Conservation (phyloP, 1,140 invertebrate genomes). For the Drosophila navojoa region DNA sequence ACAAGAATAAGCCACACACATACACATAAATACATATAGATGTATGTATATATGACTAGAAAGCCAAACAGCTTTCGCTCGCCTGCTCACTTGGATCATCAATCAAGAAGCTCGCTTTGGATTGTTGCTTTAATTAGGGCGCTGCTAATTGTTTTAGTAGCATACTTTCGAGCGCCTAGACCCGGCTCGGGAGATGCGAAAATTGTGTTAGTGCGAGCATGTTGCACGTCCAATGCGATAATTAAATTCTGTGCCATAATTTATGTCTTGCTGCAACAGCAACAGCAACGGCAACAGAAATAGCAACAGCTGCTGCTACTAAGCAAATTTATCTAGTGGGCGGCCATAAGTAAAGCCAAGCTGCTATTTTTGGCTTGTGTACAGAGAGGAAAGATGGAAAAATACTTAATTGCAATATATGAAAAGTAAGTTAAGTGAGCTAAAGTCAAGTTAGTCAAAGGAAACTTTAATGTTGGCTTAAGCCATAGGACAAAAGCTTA, state of each 20-base stretch:
- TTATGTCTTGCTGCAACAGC: conserved; percentile 50
- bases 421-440: too few species aligned
- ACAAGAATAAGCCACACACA: conserved; percentile 37
- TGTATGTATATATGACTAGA: background rate
- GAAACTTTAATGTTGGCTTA: too few species aligned
- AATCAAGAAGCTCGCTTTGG: conserved; percentile 61
- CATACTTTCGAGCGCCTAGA: conserved; percentile 59
- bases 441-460: too few species aligned
- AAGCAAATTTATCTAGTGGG: conserved; percentile 45
- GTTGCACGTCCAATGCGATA: conserved; percentile 58
- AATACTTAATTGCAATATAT: too few species aligned
- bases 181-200: conserved; percentile 19
- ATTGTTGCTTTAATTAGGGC: conserved; percentile 77
- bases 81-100: conserved; percentile 63
- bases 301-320: conserved; percentile 18
- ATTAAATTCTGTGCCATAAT: conserved; percentile 73
- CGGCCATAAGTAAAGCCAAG: background rate
- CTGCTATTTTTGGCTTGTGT: too few species aligned
- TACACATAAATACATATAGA: conserved; percentile 4
- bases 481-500: too few species aligned
- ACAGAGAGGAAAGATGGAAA: too few species aligned
- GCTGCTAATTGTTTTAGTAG: conserved; percentile 80
- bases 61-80: background rate
- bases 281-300: background rate
- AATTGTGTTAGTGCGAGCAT: conserved; percentile 63